Percentiles rank a stretch among this genome's conserved stretches.
Conservation (phyloP, 2,888 invertebrate genomes). For the Cheilosia grossa region DNA sequence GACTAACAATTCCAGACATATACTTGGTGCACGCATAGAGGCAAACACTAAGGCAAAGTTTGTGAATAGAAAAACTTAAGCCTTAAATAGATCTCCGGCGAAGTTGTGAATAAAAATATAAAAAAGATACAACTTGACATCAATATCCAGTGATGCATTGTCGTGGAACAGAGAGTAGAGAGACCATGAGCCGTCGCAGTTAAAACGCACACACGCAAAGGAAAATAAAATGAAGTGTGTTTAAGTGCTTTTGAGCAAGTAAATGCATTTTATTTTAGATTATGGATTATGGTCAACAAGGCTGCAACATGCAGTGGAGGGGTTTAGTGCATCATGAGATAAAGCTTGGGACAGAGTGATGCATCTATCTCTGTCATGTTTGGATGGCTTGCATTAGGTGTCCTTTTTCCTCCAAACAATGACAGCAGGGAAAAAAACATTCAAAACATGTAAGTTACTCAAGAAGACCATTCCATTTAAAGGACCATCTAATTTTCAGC, state of each 20-base stretch:
- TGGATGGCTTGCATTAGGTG: too few relatives aligned
- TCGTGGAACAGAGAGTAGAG: constrained; percentile 54
- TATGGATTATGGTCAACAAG: constrained; percentile 4
- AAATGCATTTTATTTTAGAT: constrained; percentile 26
- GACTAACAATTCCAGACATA: constrained; percentile 37
- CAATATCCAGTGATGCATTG: constrained; percentile 64
- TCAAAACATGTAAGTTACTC: too few relatives aligned
- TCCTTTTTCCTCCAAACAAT: too few relatives aligned
- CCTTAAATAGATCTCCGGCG: constrained; percentile 21
- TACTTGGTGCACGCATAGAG: not conserved
- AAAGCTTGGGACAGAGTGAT: too few relatives aligned
- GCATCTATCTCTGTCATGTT: too few relatives aligned
- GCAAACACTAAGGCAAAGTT: not conserved
- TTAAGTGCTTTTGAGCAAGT: constrained; percentile 31
- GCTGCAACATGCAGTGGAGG: not conserved
- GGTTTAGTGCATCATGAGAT: not conserved
- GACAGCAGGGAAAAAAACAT: too few relatives aligned
- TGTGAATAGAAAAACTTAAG: constrained; percentile 33
- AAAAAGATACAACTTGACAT: constrained; percentile 65
- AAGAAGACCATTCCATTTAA: too few relatives aligned
- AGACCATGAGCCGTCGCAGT: constrained; percentile 32
- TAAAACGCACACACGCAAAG: constrained; percentile 9
- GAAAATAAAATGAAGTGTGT: not conserved
- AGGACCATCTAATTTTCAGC: too few relatives aligned
- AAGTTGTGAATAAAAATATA: constrained; percentile 10